Base-by-base conservation (phyloP, 2,888 invertebrate species). In the Elegia similella region DNA sequence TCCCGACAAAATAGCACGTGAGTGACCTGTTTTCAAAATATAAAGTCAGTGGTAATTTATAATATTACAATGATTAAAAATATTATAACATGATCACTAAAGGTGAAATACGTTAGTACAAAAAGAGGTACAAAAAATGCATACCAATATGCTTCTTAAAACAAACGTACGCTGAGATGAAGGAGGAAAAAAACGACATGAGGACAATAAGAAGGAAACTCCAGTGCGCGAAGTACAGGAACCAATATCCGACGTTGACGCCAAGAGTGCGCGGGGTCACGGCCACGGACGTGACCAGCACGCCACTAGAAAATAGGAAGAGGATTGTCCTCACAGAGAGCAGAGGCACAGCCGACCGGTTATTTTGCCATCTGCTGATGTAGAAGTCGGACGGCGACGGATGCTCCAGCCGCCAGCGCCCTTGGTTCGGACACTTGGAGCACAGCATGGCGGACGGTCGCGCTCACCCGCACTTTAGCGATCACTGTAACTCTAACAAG, bases 201-300 rank as follows among this genome's bases (percentile, higher is more conserved):
- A 82, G 65, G 57, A 81, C 80, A 30, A 82, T 75, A 54, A 85
- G 67, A 57, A 86, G 61, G 63, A 85, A 81, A 50, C 84, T 85
- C 92, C 92, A 92, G 72, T 91, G 82, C 10, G 89, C 85, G 57
- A 91, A 72, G 73, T 89, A 92, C 67, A 92, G 84, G 70, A 84
- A 82, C 87, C 91, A 91, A 67, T 84, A 87, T 61, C 77, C 76
- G 62, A 78, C 66, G 61, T 68, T 64, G 59, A 60, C 61, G 59
- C 65, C 65, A 68, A 72, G 68, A 68, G 75, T 73, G 75, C 78
- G 65, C 66, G 78, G 69, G 67, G 73, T 59, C 53, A 63, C 50
- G 63, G 69, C 56, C 61, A 76, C 59, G 59, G 80, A 78, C 13
- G 77, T 61, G 56, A 79, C 55, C 44, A 82, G 72, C 65, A 82